A percentile compares a stretch with the other conserved stretches of the same genome.
Conservation (phyloP, 2,797 vertebrate species). For the Craterocephalus amniculus region DNA sequence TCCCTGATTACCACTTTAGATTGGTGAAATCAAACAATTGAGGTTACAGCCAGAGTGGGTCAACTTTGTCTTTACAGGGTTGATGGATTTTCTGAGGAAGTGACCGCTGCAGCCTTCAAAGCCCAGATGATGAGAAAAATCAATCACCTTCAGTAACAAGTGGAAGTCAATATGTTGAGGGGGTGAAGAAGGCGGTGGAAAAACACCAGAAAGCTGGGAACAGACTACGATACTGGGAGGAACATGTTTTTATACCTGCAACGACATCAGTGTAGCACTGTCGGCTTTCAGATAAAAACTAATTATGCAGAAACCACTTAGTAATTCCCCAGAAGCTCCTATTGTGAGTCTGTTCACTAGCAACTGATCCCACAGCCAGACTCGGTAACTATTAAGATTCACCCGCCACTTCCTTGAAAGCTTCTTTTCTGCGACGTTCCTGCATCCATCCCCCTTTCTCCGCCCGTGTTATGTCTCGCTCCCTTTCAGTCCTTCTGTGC, state of each 20-base stretch:
- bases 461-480: slow-evolving; percentile 25
- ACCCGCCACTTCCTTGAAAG: slow-evolving; percentile 56
- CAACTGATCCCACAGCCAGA: slow-evolving; percentile 34
- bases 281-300: slow-evolving; percentile 52
- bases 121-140: slow-evolving; percentile 71
- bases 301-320: slow-evolving; percentile 69
- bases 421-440: slow-evolving; percentile 45
- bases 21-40: slow-evolving; percentile 58
- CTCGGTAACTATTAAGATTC: slow-evolving; percentile 51
- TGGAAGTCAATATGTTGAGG: slow-evolving; percentile 54
- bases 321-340: slow-evolving; percentile 56
- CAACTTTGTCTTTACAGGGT: slow-evolving; percentile 48
- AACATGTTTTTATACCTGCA: slow-evolving; percentile 15
- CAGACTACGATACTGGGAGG: neutral
- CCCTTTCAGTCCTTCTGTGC: slow-evolving; percentile 27
- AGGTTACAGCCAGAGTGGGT: slow-evolving; percentile 44
- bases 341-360: slow-evolving; percentile 56
- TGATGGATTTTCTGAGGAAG: slow-evolving; percentile 69
- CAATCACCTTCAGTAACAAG: slow-evolving; percentile 69
- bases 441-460: slow-evolving; percentile 44
- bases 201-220: slow-evolving; percentile 3
- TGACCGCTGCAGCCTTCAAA: slow-evolving; percentile 55
- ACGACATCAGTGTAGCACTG: neutral
- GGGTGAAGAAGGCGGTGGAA: slow-evolving; percentile 10
- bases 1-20: slow-evolving; percentile 46